phyloP scores from a whole-genome alignment of 2,888 invertebrate species.

The Papilio gigon region DNA sequence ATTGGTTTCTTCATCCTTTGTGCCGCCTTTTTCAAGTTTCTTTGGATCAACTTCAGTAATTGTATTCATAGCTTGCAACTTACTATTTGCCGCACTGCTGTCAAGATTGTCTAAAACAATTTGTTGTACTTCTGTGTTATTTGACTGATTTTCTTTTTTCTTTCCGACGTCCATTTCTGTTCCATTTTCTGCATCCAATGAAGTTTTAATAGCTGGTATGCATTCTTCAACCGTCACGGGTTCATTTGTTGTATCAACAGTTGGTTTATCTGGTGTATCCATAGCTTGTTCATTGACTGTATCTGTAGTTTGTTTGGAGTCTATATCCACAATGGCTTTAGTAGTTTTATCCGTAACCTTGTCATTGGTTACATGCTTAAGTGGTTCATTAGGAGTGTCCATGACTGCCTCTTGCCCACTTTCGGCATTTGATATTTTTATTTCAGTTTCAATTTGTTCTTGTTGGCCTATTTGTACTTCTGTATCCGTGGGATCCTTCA shows the following conservation, averaged over 20 bases:
- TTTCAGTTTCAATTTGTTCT: background rate
- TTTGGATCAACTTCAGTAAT: slow-evolving; percentile 7
- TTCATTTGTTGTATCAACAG: background rate
- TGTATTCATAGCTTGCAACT: background rate
- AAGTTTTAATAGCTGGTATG: background rate
- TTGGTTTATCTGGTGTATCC: background rate
- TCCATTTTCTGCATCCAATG: background rate
- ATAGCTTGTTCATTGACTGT: background rate
- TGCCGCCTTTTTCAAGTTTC: background rate
- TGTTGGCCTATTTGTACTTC: background rate
- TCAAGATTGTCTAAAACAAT: slow-evolving; percentile 9
- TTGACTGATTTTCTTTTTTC: background rate
- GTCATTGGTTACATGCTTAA: background rate
- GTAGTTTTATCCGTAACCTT: background rate
- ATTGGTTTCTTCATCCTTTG: slow-evolving; percentile 24
- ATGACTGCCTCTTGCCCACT: background rate
- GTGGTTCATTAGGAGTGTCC: background rate
- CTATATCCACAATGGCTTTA: background rate
- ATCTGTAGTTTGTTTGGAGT: background rate
- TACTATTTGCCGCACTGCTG: slow-evolving; percentile 51
- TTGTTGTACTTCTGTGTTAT: slow-evolving; percentile 16
- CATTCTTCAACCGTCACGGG: background rate
- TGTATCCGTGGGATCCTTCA: background rate
- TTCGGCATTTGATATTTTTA: slow-evolving; percentile 10
- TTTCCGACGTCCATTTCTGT: background rate